Percentiles rank a stretch among this genome's conserved stretches.
Conservation (phyloP, 2,888 invertebrate genomes). For the Polia nebulosa region DNA sequence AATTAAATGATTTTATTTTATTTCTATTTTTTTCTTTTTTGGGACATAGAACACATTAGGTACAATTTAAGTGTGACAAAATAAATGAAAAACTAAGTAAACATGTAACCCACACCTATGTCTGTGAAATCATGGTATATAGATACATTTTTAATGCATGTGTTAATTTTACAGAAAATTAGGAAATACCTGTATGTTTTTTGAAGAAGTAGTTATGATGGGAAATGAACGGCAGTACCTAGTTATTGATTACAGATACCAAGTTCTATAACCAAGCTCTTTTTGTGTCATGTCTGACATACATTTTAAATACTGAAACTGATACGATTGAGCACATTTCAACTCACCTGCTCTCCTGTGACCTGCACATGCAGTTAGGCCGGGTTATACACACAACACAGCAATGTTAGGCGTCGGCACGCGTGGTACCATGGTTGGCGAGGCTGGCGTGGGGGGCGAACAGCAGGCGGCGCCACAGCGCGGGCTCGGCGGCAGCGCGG, state of each 20-base stretch:
- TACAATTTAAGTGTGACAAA: too few species aligned
- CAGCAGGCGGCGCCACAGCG: conserved; percentile 78
- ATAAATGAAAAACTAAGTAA: too few species aligned
- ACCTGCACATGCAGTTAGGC: conserved; percentile 40
- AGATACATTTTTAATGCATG: too few species aligned
- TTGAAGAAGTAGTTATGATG: too few species aligned
- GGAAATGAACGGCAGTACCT: too few species aligned
- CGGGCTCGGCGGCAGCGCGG: conserved; percentile 71
- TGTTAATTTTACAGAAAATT: too few species aligned
- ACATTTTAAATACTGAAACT: background rate
- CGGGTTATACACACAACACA: conserved; percentile 24
- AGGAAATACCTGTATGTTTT: too few species aligned
- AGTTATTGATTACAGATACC: background rate
- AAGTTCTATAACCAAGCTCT: background rate
- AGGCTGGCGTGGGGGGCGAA: conserved; percentile 37
- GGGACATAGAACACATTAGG: too few species aligned
- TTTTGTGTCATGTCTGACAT: background rate
- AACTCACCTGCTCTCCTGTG: conserved; percentile 3
- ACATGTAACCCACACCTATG: too few species aligned
- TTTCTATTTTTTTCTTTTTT: too few species aligned
- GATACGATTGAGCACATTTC: background rate
- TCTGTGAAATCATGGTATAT: too few species aligned
- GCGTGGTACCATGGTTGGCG: conserved; percentile 3
- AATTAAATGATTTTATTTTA: too few species aligned
- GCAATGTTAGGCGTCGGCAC: background rate